Percentiles rank a stretch among this genome's conserved stretches.
Conservation (phyloP, 2,888 invertebrate genomes). For the Diogma glabrata region DNA sequence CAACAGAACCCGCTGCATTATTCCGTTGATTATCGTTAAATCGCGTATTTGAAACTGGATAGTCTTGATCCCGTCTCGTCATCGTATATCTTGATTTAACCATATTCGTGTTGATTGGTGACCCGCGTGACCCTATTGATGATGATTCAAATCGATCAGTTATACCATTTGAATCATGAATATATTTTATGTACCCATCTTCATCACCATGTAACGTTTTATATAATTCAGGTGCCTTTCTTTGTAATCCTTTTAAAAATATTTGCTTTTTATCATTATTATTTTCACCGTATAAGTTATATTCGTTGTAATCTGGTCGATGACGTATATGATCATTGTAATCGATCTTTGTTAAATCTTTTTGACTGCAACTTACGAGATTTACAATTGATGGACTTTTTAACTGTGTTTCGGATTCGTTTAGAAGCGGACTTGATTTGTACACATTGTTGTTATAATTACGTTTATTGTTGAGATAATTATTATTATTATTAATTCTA, state of each 20-base stretch:
- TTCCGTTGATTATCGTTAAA: constrained; percentile 42
- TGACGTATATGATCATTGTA: constrained; percentile 21
- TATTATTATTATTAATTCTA: constrained; percentile 29
- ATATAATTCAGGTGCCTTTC: constrained; percentile 59
- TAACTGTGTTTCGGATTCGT: constrained; percentile 57
- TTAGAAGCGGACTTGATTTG: constrained; percentile 68
- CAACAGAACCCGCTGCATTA: constrained; percentile 41
- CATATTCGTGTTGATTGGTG: constrained; percentile 33
- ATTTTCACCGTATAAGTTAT: constrained; percentile 24
- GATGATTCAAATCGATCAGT: constrained; percentile 24
- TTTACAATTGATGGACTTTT: constrained; percentile 82
- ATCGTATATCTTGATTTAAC: constrained; percentile 39
- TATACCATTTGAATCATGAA: constrained; percentile 18
- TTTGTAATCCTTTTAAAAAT: constrained; percentile 56
- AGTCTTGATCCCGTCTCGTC: constrained; percentile 49
- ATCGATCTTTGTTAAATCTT: constrained; percentile 55
- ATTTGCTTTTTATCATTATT: constrained; percentile 50
- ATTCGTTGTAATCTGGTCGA: constrained; percentile 16
- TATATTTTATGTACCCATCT: constrained; percentile 40
- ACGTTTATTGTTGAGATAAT: constrained; percentile 22
- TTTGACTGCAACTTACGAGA: constrained; percentile 71
- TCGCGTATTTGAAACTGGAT: constrained; percentile 39
- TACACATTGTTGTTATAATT: no score
- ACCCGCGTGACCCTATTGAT: constrained; percentile 33
- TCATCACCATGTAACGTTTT: constrained; percentile 56